Evolutionary conservation across 2,888 invertebrate genomes (phyloP).

Genomic region (Yponomeuta malinellus): DNA sequence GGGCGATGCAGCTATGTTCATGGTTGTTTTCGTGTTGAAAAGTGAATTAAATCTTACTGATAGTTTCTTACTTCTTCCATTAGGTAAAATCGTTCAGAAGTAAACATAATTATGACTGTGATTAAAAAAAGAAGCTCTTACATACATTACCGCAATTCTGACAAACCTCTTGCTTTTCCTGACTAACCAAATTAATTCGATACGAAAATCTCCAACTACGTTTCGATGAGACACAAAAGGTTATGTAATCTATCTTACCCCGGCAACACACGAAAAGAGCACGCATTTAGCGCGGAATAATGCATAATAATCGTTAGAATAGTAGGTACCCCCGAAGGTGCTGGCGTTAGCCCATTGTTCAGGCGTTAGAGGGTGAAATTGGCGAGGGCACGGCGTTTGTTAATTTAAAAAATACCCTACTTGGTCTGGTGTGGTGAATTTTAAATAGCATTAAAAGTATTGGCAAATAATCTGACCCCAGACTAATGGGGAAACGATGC

Average conservation of each 20-base stretch:
- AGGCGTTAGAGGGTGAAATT: slow-evolving; percentile 18
- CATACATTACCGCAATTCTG: too few species aligned
- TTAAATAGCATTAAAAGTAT: background rate
- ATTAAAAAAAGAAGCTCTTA: too few species aligned
- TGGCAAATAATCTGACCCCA: background rate
- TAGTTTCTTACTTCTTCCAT: too few species aligned
- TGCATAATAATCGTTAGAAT: slow-evolving; percentile 2
- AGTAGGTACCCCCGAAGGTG: background rate
- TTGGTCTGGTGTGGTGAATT: background rate
- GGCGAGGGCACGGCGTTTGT: slow-evolving; percentile 14
- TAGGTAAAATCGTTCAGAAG: too few species aligned
- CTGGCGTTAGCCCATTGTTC: slow-evolving; percentile 11
- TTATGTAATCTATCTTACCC: background rate
- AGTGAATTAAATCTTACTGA: too few species aligned
- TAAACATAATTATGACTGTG: too few species aligned
- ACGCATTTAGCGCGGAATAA: background rate
- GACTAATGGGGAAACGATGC: background rate
- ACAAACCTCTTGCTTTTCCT: too few species aligned
- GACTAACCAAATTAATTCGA: too few species aligned
- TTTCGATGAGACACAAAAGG: background rate
- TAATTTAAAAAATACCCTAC: slow-evolving; percentile 14
- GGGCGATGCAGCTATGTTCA: too few species aligned
- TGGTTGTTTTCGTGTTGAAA: too few species aligned
- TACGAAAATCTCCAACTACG: too few species aligned
- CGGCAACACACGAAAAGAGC: background rate